phyloP scores from a whole-genome alignment of 2,797 vertebrate genomes.

The Tangara arthus region DNA sequence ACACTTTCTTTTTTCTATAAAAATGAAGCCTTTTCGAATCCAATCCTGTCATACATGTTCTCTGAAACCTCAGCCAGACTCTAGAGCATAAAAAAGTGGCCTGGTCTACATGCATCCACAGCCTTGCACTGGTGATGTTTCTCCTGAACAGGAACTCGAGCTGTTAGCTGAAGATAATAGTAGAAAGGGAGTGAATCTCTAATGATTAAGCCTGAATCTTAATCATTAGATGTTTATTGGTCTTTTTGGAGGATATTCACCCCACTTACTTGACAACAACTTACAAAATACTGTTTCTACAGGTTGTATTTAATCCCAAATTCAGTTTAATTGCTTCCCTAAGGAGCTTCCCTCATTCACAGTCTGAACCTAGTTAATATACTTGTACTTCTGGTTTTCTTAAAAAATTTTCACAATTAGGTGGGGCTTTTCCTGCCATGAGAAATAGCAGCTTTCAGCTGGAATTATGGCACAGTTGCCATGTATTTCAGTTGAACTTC shows the following conservation, averaged over 20 bases:
- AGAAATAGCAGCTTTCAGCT: not conserved
- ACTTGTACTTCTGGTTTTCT: not conserved
- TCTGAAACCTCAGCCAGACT: not conserved
- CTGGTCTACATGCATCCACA: not conserved
- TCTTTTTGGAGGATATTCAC: slow-evolving; percentile 38
- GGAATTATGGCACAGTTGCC: not conserved
- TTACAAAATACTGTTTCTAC: slow-evolving; percentile 40
- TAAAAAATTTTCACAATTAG: not conserved
- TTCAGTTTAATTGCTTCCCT: slow-evolving; percentile 62
- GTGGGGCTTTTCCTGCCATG: not conserved
- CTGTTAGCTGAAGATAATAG: not conserved
- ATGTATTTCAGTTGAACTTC: not conserved
- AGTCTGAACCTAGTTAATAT: not conserved
- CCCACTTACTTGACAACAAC: slow-evolving; percentile 14
- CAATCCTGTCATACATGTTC: not conserved
- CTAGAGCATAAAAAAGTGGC: not conserved
- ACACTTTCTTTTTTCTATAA: not conserved
- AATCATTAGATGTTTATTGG: slow-evolving; percentile 7
- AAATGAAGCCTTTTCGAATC: not conserved
- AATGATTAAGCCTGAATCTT: slow-evolving; percentile 13
- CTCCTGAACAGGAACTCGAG: not conserved
- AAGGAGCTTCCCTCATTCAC: not conserved
- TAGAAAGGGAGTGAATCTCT: not conserved
- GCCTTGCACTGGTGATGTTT: not conserved
- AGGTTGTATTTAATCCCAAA: slow-evolving; percentile 46